phyloP scores from a whole-genome alignment of 1,140 invertebrate genomes.

The Ceratosolen fusciceps region DNA sequence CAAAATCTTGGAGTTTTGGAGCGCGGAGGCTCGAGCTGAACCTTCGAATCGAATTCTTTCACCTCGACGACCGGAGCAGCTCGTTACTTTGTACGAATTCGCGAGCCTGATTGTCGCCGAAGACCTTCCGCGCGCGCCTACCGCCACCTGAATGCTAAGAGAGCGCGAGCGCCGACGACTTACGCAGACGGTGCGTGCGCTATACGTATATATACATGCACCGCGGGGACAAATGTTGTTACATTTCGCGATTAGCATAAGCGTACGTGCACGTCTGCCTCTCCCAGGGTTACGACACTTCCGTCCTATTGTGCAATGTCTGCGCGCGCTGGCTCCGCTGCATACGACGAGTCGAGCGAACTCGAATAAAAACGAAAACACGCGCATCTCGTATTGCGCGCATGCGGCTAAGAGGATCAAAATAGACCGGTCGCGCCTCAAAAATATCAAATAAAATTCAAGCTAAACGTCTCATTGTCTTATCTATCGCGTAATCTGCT shows the following conservation, averaged over 20 bases:
- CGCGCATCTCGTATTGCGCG: not conserved
- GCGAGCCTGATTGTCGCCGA: not conserved
- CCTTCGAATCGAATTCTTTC: not conserved
- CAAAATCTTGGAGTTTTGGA: not conserved
- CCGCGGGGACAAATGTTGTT: conserved; percentile 39
- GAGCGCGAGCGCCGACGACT: not conserved
- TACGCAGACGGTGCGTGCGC: not conserved
- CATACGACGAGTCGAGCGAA: not conserved
- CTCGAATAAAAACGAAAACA: not conserved
- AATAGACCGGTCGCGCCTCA: not conserved
- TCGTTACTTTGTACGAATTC: not conserved
- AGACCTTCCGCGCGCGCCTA: not conserved
- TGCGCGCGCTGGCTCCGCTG: not conserved
- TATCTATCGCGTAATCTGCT: too few species aligned
- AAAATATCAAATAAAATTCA: conserved; percentile 14
- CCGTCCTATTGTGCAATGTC: conserved; percentile 56
- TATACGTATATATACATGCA: not conserved
- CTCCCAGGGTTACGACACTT: conserved; percentile 53
- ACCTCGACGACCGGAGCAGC: not conserved
- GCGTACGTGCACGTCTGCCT: not conserved
- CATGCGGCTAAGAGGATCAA: not conserved
- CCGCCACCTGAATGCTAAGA: conserved; percentile 10
- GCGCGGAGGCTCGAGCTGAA: not conserved
- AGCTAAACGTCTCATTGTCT: not conserved
- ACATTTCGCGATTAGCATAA: conserved; percentile 60